A percentile compares a stretch with the other conserved stretches of the same genome.
Conservation (phyloP, 2,888 invertebrate genomes). For the Onthophagus sagittarius region DNA sequence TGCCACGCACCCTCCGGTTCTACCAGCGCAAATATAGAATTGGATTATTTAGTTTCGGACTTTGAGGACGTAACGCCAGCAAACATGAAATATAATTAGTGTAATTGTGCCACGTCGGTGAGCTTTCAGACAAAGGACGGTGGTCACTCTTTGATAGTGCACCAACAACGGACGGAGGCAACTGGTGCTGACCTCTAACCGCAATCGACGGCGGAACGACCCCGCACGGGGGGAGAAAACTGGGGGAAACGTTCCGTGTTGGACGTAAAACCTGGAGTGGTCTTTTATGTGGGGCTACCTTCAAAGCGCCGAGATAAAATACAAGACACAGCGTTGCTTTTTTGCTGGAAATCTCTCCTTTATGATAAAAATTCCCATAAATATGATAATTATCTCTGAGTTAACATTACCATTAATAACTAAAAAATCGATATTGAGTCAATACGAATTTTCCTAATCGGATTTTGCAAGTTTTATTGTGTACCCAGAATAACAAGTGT, state of each 20-base stretch:
- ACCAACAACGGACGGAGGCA: not conserved
- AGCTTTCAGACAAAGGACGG: slow-evolving; percentile 1
- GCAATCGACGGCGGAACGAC: not conserved
- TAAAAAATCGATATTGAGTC: too few species aligned
- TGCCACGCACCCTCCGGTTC: too few species aligned
- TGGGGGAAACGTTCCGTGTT: not conserved
- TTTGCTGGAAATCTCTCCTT: not conserved
- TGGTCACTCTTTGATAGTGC: slow-evolving; percentile 7
- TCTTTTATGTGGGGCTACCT: not conserved
- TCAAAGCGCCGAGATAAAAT: not conserved
- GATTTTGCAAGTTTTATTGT: not conserved
- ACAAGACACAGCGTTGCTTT: not conserved
- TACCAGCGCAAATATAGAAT: not conserved
- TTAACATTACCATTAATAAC: too few species aligned
- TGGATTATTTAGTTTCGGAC: slow-evolving; percentile 7
- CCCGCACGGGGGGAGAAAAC: not conserved
- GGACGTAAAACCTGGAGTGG: not conserved
- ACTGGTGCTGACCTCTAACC: not conserved
- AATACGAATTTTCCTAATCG: not conserved
- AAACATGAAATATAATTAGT: slow-evolving; percentile 11
- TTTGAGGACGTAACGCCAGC: not conserved
- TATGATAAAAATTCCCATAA: not conserved
- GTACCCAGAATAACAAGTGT: not conserved
- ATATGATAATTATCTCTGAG: not conserved
- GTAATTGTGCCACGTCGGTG: slow-evolving; percentile 8